Evolutionary conservation across 2,113 vertebrate species (phyloP).

Genomic region (Lepidothrix coronata): DNA sequence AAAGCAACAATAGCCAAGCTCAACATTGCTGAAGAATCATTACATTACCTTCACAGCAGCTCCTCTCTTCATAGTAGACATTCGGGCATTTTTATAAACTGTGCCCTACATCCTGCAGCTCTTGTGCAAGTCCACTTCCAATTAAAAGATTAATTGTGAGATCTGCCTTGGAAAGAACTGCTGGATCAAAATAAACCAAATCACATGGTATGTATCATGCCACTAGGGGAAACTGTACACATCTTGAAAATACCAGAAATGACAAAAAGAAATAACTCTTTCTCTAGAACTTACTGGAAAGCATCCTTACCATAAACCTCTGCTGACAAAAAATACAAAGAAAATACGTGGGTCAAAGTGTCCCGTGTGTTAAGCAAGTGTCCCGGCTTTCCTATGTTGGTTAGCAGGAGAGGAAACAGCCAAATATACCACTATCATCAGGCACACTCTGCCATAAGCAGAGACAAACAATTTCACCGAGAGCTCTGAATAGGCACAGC

Average conservation of each 20-base stretch:
- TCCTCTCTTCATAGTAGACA: background rate
- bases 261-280: background rate
- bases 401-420: background rate
- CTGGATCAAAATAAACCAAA: conserved; percentile 31
- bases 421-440: background rate
- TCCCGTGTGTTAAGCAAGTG: background rate
- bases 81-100: background rate
- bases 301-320: background rate
- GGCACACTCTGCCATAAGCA: background rate
- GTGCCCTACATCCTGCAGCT: background rate
- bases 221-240: background rate
- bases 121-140: background rate
- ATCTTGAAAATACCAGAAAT: background rate
- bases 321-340: background rate
- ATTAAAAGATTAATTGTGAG: conserved; percentile 6
- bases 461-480: background rate
- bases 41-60: background rate
- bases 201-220: background rate
- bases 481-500: background rate
- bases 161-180: conserved; percentile 1
- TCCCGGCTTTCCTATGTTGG: background rate
- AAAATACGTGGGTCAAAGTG: accelerated
- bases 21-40: background rate
- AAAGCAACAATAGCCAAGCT: background rate
- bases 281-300: background rate